Base-by-base conservation (phyloP, 2,113 vertebrate genomes). In the Phyllostomus discolor region DNA sequence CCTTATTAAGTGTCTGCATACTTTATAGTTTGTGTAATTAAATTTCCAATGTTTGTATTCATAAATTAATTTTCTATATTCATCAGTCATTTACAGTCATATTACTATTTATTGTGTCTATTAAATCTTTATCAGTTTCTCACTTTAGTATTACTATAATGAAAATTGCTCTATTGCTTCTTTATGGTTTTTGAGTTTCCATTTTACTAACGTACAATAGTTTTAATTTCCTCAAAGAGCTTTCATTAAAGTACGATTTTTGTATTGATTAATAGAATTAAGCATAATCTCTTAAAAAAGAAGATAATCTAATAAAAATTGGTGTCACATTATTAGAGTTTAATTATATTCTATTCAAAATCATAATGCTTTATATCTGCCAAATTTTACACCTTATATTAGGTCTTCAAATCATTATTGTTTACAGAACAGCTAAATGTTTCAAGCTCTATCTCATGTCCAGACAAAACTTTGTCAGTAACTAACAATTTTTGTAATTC, bases 141-240 rank as follows among this genome's bases (percentile, higher is more conserved):
- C 8, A n/a, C 41, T 81, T 11, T 78, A 38, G 76, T 85, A 48
- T 72, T 86, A 24, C 9, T n/a, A 57, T 84, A 91, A 57, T 91
- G 16, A 62, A 89, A 88, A 59, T n/a, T 38, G 0, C 20, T 94
- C 24, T 89, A 59, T 41, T 78, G 20, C 2, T 82, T 73, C 70
- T 78, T 91, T 91, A 33, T 70, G 10, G 26, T 89, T 85, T 88
- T 31, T 50, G 43, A 93, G 35, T 2, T 88, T 92, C 88, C 17
- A 70, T 87, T 91, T 95, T 67, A 95, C 50, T 96, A 95, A 38
- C 76, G n/a, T 81, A 62, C 59, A 62, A 28, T 62, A 67, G 16
- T 69, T 92, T 89, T 78, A 85, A 73, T 92, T 96, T 91, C 89
- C 59, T 88, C 41, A 69, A 9, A 48, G 20, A 88, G 72, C 7